phyloP scores from a whole-genome alignment of 2,888 invertebrate genomes.

The Netelia melanura region DNA sequence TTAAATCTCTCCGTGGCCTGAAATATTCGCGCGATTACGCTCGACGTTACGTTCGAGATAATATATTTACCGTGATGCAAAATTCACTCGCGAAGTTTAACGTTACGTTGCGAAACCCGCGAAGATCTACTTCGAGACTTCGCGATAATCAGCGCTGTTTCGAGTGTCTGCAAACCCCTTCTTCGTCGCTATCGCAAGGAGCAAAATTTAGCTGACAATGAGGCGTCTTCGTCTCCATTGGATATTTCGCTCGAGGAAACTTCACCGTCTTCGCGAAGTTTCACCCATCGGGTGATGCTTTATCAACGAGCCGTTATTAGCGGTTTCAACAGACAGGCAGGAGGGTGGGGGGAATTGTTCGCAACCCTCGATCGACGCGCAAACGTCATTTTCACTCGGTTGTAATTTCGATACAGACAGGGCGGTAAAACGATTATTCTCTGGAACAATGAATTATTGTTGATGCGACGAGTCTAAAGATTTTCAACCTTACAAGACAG shows the following conservation, averaged over 20 bases:
- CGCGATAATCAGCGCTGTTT: constrained; percentile 56
- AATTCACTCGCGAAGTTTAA: constrained; percentile 13
- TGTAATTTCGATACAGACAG: too few species aligned
- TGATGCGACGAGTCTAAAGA: too few species aligned
- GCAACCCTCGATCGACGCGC: not conserved
- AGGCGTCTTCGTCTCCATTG: constrained; percentile 23
- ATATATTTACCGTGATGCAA: constrained; percentile 29
- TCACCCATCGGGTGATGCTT: too few species aligned
- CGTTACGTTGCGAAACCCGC: constrained; percentile 23
- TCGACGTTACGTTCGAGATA: constrained; percentile 20
- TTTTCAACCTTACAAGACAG: too few species aligned
- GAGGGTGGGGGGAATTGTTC: too few species aligned
- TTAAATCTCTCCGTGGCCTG: constrained; percentile 46
- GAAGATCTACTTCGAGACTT: constrained; percentile 45
- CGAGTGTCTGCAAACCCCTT: constrained; percentile 12
- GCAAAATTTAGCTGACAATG: constrained; percentile 41
- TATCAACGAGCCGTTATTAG: too few species aligned
- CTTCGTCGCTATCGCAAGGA: constrained; percentile 9
- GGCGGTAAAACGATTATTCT: too few species aligned
- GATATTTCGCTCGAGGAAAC: constrained; percentile 44
- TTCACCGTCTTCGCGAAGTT: constrained; percentile 40
- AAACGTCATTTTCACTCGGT: not conserved
- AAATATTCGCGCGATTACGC: constrained; percentile 38
- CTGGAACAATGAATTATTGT: too few species aligned
- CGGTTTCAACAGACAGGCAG: too few species aligned